Evolutionary conservation across 2,797 vertebrate genomes (phyloP).

Genomic region (Prunella strophiata): DNA sequence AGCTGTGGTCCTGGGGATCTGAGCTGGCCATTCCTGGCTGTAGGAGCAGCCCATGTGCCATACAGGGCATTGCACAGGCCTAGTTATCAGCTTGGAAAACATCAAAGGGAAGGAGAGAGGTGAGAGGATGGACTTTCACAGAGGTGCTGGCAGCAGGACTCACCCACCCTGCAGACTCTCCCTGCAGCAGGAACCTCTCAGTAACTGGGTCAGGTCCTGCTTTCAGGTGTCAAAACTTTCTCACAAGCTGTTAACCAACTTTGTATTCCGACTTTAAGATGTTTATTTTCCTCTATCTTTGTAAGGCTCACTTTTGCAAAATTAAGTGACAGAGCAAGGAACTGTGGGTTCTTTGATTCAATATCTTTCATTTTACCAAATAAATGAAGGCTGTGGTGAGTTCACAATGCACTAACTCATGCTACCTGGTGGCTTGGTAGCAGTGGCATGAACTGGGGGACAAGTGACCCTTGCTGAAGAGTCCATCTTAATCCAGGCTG

Average conservation of each 20-base stretch:
- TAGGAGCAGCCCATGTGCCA: background rate
- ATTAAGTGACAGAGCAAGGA: background rate
- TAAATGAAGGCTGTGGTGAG: background rate
- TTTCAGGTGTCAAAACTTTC: background rate
- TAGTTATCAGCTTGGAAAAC: background rate
- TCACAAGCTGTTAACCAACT: background rate
- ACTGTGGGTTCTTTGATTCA: background rate
- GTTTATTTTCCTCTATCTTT: background rate
- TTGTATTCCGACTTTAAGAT: background rate
- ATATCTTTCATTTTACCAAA: background rate
- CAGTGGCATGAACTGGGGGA: background rate
- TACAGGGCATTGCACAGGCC: background rate
- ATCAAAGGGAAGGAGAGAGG: background rate
- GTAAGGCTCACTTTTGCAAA: background rate
- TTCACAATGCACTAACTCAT: background rate
- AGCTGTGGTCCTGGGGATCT: background rate
- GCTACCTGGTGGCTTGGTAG: background rate
- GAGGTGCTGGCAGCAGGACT: background rate
- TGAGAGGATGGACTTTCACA: background rate
- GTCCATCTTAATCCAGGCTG: background rate
- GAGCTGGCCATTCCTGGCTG: fast-evolving
- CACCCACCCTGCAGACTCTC: background rate
- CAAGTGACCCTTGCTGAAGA: background rate
- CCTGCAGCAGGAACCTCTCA: background rate
- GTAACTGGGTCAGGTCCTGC: background rate